A percentile compares a stretch with the other conserved stretches of the same genome.
Conservation (phyloP, 2,888 invertebrate species). For the Lasioglossum villosulum region DNA sequence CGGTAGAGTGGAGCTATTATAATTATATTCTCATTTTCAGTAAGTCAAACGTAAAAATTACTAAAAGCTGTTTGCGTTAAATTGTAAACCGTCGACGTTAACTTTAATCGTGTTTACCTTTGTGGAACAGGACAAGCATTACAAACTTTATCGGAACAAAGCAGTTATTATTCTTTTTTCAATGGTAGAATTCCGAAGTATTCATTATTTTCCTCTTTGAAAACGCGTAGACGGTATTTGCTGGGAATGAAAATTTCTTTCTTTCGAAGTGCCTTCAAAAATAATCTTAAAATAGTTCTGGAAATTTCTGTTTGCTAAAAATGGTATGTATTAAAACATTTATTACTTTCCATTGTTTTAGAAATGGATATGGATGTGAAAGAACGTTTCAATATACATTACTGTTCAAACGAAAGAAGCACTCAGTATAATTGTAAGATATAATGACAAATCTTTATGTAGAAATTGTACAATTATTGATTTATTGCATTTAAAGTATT, state of each 20-base stretch:
- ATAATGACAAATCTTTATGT: too few relatives aligned
- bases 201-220: neutral
- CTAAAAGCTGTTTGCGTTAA: neutral
- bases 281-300: neutral
- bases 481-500: too few relatives aligned
- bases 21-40: neutral
- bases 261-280: neutral
- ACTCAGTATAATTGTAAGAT: too few relatives aligned
- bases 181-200: neutral
- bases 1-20: neutral
- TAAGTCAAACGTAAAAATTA: slow-evolving; percentile 5
- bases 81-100: neutral
- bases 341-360: neutral
- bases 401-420: too few relatives aligned
- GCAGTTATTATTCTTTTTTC: neutral
- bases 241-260: neutral
- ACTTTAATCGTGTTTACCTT: neutral
- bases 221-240: neutral
- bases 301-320: neutral
- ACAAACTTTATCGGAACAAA: slow-evolving; percentile 6
- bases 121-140: neutral
- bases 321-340: too few relatives aligned
- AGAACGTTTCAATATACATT: neutral
- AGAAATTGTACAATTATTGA: too few relatives aligned
- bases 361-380: neutral